Evolutionary conservation across 2,113 vertebrate genomes (phyloP).

Genomic region (Glaucidium brasilianum): DNA sequence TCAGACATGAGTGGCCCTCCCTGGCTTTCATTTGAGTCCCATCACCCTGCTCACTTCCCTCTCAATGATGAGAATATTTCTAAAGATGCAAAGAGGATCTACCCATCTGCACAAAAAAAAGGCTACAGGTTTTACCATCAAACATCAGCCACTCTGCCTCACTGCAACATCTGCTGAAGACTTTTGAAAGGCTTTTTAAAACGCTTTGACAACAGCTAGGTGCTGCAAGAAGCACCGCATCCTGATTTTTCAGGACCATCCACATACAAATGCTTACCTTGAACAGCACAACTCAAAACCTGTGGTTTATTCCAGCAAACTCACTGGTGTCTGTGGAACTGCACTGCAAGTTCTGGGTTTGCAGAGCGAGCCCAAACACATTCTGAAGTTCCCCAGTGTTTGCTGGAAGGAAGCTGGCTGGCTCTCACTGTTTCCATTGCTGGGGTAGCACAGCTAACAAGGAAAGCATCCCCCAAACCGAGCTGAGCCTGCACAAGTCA

Average conservation of each 20-base stretch:
- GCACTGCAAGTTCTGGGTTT: neutral
- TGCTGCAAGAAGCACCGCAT: neutral
- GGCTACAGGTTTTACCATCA: neutral
- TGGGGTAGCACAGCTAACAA: neutral
- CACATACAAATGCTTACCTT: neutral
- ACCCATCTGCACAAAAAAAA: neutral
- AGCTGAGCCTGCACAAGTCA: neutral
- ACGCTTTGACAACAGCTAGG: neutral
- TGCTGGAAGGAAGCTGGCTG: neutral
- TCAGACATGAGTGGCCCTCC: neutral
- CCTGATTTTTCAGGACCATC: neutral
- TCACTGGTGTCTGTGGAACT: neutral
- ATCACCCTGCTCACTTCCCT: neutral
- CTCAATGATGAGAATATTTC: neutral
- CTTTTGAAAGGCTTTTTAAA: neutral
- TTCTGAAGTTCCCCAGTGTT: neutral
- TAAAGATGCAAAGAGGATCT: neutral
- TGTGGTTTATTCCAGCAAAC: neutral
- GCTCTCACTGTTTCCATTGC: neutral
- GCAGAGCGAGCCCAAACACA: neutral
- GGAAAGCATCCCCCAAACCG: neutral
- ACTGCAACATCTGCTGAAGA: neutral
- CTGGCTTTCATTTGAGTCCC: neutral
- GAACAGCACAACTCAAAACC: neutral
- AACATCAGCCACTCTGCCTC: neutral